phyloP scores from a whole-genome alignment of 2,797 vertebrate genomes.

The Clarias platycephalus region DNA sequence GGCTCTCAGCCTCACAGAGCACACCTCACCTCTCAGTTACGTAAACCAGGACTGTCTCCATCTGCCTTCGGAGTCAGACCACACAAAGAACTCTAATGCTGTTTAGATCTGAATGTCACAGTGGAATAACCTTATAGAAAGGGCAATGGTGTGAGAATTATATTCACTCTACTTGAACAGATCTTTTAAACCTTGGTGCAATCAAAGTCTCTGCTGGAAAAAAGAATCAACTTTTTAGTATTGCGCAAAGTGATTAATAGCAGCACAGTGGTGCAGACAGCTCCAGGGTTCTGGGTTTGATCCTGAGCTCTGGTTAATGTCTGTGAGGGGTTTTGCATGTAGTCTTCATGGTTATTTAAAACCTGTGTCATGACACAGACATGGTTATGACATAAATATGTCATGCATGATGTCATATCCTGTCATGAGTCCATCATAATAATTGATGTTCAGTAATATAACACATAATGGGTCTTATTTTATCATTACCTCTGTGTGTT shows the following conservation, averaged over 20 bases:
- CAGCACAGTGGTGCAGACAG: neutral
- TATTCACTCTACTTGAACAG: neutral
- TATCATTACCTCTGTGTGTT: neutral
- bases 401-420: neutral
- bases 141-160: conserved; percentile 14
- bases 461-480: neutral
- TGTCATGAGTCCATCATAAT: neutral
- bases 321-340: neutral
- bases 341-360: neutral
- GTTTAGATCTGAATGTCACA: conserved; percentile 14
- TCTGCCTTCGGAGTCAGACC: conserved; percentile 9
- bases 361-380: no score
- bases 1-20: conserved; percentile 34
- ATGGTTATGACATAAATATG: neutral
- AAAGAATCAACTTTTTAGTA: neutral
- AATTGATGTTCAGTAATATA: neutral
- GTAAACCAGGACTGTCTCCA: conserved; percentile 20
- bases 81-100: conserved; percentile 11
- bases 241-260: neutral
- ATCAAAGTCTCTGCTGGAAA: neutral
- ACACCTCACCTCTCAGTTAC: conserved; percentile 17
- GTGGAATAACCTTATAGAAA: neutral
- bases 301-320: neutral
- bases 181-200: neutral
- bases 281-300: neutral